Conservation (phyloP, 2,113 vertebrate genomes). For the Porphyrio hochstetteri region DNA sequence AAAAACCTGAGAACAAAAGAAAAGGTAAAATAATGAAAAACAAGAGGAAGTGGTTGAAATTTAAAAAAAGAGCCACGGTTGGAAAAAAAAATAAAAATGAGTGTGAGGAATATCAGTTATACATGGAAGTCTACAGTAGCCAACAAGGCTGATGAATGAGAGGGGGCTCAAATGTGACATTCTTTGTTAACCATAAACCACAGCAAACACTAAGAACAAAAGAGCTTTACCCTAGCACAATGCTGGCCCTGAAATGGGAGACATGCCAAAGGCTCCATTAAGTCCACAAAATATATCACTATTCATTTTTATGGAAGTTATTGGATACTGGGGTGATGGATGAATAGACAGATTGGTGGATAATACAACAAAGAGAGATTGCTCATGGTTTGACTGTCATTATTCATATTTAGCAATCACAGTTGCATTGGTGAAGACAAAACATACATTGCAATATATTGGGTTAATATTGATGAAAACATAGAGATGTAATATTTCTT, state of each 20-base stretch:
- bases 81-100: background rate
- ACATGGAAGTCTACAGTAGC: background rate
- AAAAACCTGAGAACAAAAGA: background rate
- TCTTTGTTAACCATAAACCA: background rate
- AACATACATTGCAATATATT: conserved; percentile 1
- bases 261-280: conserved; percentile 15
- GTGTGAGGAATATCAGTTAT: background rate
- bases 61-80: background rate
- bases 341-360: conserved; percentile 27
- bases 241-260: background rate
- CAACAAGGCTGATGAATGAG: background rate
- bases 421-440: conserved; percentile 21
- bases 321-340: background rate
- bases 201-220: background rate
- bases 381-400: background rate
- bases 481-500: conserved; percentile 24
- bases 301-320: conserved; percentile 1
- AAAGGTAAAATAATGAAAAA: background rate
- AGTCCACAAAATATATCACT: background rate
- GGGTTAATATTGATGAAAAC: conserved; percentile 47
- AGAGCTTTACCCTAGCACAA: background rate
- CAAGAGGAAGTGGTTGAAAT: background rate
- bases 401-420: conserved; percentile 41
- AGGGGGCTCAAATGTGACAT: background rate
- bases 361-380: conserved; percentile 3